Base-by-base conservation (phyloP, 2,888 invertebrate species). In the Lochmaea capreae region DNA sequence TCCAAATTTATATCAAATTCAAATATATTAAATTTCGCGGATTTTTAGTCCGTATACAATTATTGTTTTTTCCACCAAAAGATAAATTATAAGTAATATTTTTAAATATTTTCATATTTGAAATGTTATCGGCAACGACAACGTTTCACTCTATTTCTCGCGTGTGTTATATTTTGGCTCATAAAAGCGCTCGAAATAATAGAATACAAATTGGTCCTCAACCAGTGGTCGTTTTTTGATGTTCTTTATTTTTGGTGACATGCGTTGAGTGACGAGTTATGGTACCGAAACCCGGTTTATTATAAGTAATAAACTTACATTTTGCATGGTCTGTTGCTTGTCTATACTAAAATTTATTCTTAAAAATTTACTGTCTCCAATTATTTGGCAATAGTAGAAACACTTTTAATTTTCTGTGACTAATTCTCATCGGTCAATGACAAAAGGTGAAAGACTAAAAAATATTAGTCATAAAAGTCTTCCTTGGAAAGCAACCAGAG, bases 401-500 rank as follows among this genome's bases (percentile, higher is more conserved):
- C 80, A 80, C 76, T 80, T 82, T 82, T 83, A 81, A 81, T 80
- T 75, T 78, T 74, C 81, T 78, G 81, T 79, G 76, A 81, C 82
- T 65, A 81, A 82, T 80, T 62, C 65, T 54, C 72, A 74, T 71
- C 72, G 73, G 74, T 68, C 68, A 70, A 74, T 72, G 78, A 79
- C 80, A 80, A 79, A 78, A 76, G 76, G 62, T 63, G 63, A 18
- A 69, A 73, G 43, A 71, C 62, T 67, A 73, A 70, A 71, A 67
- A 71, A 72, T 72, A 65, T 65, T 67, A 54, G 63, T 70, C 74
- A 43, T 72, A 73, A 77, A 77, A 75, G 61, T n/a, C 69, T 69
- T 70, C 69, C 70, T 70, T 57, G 66, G 70, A 73, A 68, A 66
- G 65, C 57, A n/a, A 18, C 18, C 65, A 63, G 33, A 18, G 43